Percentiles rank a stretch among this genome's conserved stretches.
These are phyloP conservation scores for Xerus inauris DNA, from an alignment of 2,113 vertebrate genomes.

Conservation along the genomic window DNA sequence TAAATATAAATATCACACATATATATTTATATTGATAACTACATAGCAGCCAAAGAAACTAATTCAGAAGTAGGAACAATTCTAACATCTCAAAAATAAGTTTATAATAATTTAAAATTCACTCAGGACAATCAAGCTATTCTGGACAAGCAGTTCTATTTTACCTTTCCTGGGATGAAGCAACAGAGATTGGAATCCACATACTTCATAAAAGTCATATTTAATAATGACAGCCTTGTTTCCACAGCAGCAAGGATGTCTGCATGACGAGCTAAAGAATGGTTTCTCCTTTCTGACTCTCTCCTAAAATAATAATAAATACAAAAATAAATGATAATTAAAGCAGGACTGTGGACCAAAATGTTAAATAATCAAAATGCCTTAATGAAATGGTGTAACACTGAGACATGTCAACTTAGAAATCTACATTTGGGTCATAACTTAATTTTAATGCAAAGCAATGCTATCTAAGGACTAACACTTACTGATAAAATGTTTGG, in stretches of 20 bases:
- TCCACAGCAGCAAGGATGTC: conserved; percentile 99
- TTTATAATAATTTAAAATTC: not conserved
- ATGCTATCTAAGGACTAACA: not conserved
- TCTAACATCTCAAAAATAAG: conserved; percentile 49
- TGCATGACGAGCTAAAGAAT: conserved; percentile 97
- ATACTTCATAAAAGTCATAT: conserved; percentile 99
- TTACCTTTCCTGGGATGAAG: conserved; percentile 99
- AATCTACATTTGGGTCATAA: not conserved
- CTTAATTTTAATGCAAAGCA: not conserved
- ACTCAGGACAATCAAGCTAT: not conserved
- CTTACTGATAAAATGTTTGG: not conserved
- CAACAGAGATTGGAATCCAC: conserved; percentile 99
- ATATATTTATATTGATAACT: not conserved
- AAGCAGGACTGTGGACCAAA: conserved; percentile 45
- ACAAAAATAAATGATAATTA: conserved; percentile 65
- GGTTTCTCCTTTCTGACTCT: conserved; percentile 97
- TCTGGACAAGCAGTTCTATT: conserved; percentile 10
- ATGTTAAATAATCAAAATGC: conserved; percentile 55
- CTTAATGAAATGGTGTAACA: conserved; percentile 1
- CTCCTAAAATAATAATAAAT: conserved; percentile 86
- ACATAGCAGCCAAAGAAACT: not conserved
- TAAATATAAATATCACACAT: conserved; percentile 25
- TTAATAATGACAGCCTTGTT: conserved; percentile 96
- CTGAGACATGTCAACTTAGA: not conserved
- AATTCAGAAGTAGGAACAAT: not conserved